These are phyloP conservation scores for Perdita meconis DNA, from an alignment of 2,888 invertebrate genomes.

Conservation along the genomic window DNA sequence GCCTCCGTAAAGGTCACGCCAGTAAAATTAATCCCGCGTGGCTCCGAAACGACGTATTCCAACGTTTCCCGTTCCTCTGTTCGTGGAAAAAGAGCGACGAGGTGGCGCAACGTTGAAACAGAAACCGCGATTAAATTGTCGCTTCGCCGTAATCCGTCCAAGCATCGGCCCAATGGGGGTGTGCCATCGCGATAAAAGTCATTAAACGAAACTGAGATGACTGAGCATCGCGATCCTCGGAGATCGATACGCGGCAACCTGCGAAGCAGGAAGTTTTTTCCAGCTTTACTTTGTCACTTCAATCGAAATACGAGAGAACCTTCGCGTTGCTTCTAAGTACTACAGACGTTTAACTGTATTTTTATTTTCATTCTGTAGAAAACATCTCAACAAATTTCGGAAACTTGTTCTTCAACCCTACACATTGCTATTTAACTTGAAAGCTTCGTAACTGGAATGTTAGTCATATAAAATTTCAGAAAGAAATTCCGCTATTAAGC, in stretches of 20 bases:
- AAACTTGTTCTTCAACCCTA: too few species aligned
- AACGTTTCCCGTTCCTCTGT: not conserved
- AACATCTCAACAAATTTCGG: too few species aligned
- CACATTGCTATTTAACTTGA: too few species aligned
- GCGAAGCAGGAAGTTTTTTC: constrained; percentile 6
- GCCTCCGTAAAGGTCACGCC: constrained; percentile 27
- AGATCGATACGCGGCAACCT: constrained; percentile 41
- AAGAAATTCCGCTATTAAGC: too few species aligned
- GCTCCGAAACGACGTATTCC: constrained; percentile 22
- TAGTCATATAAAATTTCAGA: too few species aligned
- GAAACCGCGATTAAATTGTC: constrained; percentile 54
- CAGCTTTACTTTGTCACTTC: too few species aligned
- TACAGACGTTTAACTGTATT: too few species aligned
- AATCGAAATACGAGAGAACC: too few species aligned
- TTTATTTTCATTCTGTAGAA: too few species aligned
- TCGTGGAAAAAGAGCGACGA: not conserved
- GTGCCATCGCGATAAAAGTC: constrained; percentile 54
- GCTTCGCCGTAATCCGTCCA: constrained; percentile 47
- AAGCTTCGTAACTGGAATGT: too few species aligned
- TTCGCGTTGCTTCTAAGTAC: too few species aligned
- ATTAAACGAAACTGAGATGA: constrained; percentile 29
- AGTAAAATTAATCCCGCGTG: constrained; percentile 32
- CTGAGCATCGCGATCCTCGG: not conserved
- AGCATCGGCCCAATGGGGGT: constrained; percentile 28
- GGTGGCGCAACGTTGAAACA: not conserved